phyloP scores from a whole-genome alignment of 2,888 invertebrate genomes.

The Parnassius glacialis region DNA sequence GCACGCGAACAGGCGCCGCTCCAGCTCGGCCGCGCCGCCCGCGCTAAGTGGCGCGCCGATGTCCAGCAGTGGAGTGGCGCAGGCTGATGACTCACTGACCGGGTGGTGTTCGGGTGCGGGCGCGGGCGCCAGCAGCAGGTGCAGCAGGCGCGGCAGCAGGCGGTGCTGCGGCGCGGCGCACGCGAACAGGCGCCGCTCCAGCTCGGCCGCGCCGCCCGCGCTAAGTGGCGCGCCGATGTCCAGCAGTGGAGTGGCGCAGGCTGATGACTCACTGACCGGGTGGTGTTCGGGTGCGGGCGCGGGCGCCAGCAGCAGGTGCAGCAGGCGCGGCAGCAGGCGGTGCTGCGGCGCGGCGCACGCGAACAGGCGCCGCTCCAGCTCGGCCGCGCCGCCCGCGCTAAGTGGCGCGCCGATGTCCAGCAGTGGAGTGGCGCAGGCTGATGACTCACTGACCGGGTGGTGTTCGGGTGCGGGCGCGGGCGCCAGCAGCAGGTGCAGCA shows the following conservation, averaged over 20 bases:
- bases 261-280: background rate
- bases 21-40: constrained; percentile 58
- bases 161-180: constrained; percentile 69
- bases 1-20: constrained; percentile 65
- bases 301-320: constrained; percentile 58
- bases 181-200: constrained; percentile 67
- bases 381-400: constrained; percentile 52
- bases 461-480: constrained; percentile 31
- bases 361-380: constrained; percentile 67
- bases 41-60: constrained; percentile 29
- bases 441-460: constrained; percentile 6
- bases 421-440: background rate
- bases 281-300: constrained; percentile 28
- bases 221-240: constrained; percentile 20
- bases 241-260: background rate
- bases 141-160: constrained; percentile 71
- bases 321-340: constrained; percentile 70
- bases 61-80: background rate
- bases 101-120: constrained; percentile 28
- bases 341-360: constrained; percentile 68
- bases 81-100: background rate
- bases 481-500: constrained; percentile 63
- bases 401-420: background rate
- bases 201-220: constrained; percentile 54
- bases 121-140: constrained; percentile 52